phyloP scores from a whole-genome alignment of 2,113 vertebrate genomes.

The Athene cunicularia region DNA sequence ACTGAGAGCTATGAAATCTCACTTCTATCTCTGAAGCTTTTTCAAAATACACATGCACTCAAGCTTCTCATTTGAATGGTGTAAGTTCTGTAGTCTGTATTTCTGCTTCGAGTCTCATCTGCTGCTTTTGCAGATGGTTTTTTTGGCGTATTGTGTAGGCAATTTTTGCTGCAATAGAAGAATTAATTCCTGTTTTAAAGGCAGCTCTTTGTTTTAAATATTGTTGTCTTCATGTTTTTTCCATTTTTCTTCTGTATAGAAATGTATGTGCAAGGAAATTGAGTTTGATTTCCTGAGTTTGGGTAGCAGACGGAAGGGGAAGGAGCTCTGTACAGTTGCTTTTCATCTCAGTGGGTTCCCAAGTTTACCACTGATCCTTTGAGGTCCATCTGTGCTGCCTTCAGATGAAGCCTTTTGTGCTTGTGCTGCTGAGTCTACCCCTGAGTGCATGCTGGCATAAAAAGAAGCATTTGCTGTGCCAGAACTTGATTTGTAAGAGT shows the following conservation, averaged over 20 bases:
- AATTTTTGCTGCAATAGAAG: not conserved
- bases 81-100: not conserved
- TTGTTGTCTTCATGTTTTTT: not conserved
- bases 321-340: not conserved
- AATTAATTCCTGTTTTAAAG: not conserved
- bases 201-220: not conserved
- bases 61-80: not conserved
- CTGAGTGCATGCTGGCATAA: not conserved
- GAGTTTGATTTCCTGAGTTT: not conserved
- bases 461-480: not conserved
- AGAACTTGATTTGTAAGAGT: not conserved
- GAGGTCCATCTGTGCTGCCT: not conserved
- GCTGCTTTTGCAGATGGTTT: not conserved
- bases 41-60: not conserved
- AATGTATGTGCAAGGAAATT: not conserved
- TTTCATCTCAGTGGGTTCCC: not conserved
- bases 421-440: not conserved
- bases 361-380: not conserved
- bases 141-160: not conserved
- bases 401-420: not conserved
- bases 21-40: not conserved
- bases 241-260: not conserved
- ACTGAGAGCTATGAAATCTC: not conserved
- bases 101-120: not conserved
- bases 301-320: not conserved